Conservation (phyloP, 2,888 invertebrate genomes). For the Synergus laeviventris region DNA sequence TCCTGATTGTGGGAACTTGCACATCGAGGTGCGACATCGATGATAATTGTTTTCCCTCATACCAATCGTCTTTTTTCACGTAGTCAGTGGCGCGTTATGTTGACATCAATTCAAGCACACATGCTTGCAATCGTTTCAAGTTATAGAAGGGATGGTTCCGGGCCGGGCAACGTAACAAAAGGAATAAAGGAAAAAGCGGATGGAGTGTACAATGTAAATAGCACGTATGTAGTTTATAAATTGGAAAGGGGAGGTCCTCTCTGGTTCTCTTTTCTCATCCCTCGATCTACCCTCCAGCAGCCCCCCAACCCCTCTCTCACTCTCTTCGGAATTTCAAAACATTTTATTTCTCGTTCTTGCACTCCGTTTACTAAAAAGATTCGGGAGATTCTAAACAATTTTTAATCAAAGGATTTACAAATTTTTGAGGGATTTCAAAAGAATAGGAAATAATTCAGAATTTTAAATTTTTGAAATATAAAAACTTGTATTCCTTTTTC, state of each 20-base stretch:
- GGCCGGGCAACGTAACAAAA: background rate
- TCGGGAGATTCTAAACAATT: too few species aligned
- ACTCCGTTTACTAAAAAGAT: too few species aligned
- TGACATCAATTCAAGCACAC: background rate
- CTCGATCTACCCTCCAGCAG: background rate
- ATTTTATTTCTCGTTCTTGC: too few species aligned
- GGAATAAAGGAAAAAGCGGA: conserved; percentile 8
- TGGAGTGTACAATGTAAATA: background rate
- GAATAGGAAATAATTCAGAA: too few species aligned
- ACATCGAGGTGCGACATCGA: background rate
- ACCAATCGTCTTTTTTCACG: background rate
- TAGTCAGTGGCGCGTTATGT: background rate
- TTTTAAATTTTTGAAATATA: too few species aligned
- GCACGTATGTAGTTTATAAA: conserved; percentile 19
- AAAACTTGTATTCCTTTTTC: too few species aligned
- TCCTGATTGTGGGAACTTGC: background rate
- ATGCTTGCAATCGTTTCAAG: background rate
- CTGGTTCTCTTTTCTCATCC: background rate
- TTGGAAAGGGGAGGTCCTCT: conserved; percentile 12
- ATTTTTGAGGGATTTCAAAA: too few species aligned
- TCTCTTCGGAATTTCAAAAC: too few species aligned
- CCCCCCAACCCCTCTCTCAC: too few species aligned
- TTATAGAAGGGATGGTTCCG: background rate
- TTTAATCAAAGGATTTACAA: too few species aligned
- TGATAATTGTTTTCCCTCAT: conserved; percentile 8